These are phyloP conservation scores for Tricholauxania praeusta DNA, from an alignment of 2,888 invertebrate species.

Conservation along the genomic window DNA sequence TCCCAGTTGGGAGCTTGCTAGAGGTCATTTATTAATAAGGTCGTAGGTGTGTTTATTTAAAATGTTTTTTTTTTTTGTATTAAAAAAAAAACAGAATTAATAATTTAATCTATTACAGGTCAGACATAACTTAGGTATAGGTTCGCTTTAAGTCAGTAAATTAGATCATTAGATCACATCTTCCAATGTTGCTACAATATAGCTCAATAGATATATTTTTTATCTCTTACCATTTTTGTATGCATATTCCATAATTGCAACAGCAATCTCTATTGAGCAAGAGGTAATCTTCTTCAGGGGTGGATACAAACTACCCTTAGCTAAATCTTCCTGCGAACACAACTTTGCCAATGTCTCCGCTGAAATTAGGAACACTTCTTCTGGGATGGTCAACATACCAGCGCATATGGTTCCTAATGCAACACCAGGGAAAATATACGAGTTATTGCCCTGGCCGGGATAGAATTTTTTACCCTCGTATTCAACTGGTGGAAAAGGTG, in stretches of 20 bases:
- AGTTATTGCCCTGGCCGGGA: slow-evolving; percentile 98
- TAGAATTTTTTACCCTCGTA: slow-evolving; percentile 82
- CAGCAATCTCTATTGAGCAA: slow-evolving; percentile 90
- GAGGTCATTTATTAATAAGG: too few relatives aligned
- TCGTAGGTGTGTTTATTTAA: too few relatives aligned
- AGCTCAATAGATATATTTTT: neutral
- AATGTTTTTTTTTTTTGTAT: too few relatives aligned
- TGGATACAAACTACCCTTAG: slow-evolving; percentile 91
- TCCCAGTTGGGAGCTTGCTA: too few relatives aligned
- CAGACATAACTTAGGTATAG: neutral
- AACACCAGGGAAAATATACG: slow-evolving; percentile 97
- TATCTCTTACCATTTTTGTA: slow-evolving; percentile 76
- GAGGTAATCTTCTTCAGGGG: slow-evolving; percentile 85
- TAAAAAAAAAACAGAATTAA: neutral
- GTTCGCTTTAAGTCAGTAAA: neutral
- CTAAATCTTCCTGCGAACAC: slow-evolving; percentile 84
- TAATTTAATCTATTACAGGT: slow-evolving; percentile 21
- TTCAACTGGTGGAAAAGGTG: slow-evolving; percentile 91
- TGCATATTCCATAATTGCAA: slow-evolving; percentile 83
- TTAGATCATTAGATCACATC: neutral
- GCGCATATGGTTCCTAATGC: slow-evolving; percentile 91
- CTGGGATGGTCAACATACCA: slow-evolving; percentile 89
- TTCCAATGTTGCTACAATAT: neutral
- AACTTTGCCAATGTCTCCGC: slow-evolving; percentile 87
- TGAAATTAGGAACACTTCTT: slow-evolving; percentile 91